Conservation (phyloP, 2,113 vertebrate species). For the Pantherophis guttatus region DNA sequence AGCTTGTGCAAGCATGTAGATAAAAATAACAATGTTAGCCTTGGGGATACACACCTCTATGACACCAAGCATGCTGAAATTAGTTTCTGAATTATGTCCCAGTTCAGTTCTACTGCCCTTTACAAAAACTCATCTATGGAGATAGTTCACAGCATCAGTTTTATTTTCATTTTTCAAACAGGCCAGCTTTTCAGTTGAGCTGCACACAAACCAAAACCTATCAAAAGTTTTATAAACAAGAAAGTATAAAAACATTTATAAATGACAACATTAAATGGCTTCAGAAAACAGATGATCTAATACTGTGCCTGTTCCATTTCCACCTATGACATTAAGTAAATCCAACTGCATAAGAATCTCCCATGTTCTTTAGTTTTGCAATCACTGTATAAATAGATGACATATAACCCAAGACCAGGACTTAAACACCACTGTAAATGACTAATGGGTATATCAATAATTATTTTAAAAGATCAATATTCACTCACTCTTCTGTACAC, state of each 20-base stretch:
- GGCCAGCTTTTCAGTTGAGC: background rate
- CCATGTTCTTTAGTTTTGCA: background rate
- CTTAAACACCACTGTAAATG: constrained; percentile 21
- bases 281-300: background rate
- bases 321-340: background rate
- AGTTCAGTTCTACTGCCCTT: background rate
- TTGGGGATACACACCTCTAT: background rate
- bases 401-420: background rate
- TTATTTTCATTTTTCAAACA: background rate
- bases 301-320: background rate
- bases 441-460: constrained; percentile 12
- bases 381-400: background rate
- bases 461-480: constrained; percentile 25
- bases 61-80: background rate
- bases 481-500: constrained; percentile 5
- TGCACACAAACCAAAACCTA: background rate
- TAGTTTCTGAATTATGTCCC: background rate
- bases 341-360: background rate
- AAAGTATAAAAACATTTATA: background rate
- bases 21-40: constrained; percentile 3
- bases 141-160: background rate
- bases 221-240: background rate
- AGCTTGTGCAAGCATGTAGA: background rate
- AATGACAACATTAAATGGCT: background rate
- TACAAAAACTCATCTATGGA: background rate